Evolutionary conservation across 2,113 vertebrate genomes (phyloP).

Genomic region (Actenoides hombroni): DNA sequence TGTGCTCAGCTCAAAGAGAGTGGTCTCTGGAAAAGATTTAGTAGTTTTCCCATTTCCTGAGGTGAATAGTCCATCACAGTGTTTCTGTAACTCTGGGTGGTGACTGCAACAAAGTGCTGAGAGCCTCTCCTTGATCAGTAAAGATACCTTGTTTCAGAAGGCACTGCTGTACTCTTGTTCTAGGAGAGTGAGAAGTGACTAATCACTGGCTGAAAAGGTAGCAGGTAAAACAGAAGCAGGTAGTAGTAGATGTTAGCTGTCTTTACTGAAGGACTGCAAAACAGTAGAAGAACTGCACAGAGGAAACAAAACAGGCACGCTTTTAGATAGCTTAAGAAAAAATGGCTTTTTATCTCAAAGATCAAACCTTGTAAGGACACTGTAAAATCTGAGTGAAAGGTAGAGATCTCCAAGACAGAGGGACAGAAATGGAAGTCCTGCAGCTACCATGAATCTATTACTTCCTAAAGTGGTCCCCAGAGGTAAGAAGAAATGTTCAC

Average conservation of each 20-base stretch:
- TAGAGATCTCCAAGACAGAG: background rate
- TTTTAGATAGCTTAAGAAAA: background rate
- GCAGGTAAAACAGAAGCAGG: background rate
- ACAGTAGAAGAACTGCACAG: background rate
- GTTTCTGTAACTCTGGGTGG: background rate
- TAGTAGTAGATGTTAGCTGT: background rate
- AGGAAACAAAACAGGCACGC: background rate
- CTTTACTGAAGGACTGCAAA: background rate
- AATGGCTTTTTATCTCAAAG: background rate
- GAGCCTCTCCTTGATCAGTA: background rate
- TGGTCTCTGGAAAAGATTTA: background rate
- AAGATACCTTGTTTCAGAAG: background rate
- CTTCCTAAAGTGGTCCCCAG: background rate
- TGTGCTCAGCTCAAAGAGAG: background rate
- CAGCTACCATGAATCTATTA: background rate
- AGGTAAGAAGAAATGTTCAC: background rate
- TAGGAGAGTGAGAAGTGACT: background rate
- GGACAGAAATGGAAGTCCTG: constrained; percentile 10
- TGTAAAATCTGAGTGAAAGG: background rate
- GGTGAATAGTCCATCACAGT: background rate
- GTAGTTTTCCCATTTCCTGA: background rate
- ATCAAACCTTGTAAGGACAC: background rate
- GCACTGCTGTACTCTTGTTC: background rate
- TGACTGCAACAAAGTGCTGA: background rate
- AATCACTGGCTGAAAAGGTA: background rate